These are phyloP conservation scores for Nasonia giraulti DNA, from an alignment of 1,140 invertebrate species.

Conservation along the genomic window DNA sequence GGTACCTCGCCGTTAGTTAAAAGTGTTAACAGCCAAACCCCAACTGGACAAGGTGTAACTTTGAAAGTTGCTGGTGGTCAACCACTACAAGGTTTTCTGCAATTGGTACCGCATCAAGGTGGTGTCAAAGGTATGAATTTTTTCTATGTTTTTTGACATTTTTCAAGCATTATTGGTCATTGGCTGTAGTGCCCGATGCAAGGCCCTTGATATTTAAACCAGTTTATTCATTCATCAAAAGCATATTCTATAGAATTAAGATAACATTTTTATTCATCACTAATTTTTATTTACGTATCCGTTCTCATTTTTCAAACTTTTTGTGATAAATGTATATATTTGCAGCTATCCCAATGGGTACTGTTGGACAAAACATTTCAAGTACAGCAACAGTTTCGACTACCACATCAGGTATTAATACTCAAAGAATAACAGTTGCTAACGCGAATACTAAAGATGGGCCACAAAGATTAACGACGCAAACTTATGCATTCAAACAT, in stretches of 20 bases:
- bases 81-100: conserved; percentile 75
- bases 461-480: conserved; percentile 65
- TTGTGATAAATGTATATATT: conserved; percentile 53
- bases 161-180: conserved; percentile 68
- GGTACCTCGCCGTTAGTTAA: conserved; percentile 71
- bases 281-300: no score
- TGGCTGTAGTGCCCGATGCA: conserved; percentile 66
- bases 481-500: conserved; percentile 71
- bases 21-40: conserved; percentile 63
- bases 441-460: conserved; percentile 68
- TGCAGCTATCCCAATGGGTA: conserved; percentile 74
- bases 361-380: conserved; percentile 68
- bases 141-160: conserved; percentile 8
- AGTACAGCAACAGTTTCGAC: conserved; percentile 63
- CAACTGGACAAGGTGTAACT: conserved; percentile 69
- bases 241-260: no score
- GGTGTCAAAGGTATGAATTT: conserved; percentile 74
- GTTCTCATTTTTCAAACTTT: conserved; percentile 22
- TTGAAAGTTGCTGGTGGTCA: conserved; percentile 72
- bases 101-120: conserved; percentile 77
- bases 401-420: conserved; percentile 63
- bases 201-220: conserved; percentile 35
- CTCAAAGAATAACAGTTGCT: conserved; percentile 71
- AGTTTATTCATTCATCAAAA: conserved; percentile 38
- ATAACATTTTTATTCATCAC: no score